Conservation (phyloP, 2,888 invertebrate species). For the Nephrotoma appendiculata region DNA sequence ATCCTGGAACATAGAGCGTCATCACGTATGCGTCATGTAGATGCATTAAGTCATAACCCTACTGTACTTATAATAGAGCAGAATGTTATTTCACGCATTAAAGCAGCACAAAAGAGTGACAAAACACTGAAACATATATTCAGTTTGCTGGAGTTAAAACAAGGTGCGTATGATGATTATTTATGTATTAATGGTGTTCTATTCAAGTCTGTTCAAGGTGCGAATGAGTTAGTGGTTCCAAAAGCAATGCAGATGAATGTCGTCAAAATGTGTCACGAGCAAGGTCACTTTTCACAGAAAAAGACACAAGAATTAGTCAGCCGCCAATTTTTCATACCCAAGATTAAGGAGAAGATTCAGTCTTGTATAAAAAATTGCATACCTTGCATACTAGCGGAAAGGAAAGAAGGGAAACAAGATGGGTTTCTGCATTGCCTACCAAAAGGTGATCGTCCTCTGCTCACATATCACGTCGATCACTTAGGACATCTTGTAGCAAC, state of each 20-base stretch:
- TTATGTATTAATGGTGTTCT: conserved; percentile 15
- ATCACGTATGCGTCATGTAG: conserved; percentile 19
- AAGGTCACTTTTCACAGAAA: conserved; percentile 21
- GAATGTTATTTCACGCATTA: no score
- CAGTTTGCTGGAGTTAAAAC: no score
- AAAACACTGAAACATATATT: no score
- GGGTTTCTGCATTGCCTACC: conserved; percentile 19
- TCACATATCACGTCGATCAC: conserved; percentile 11
- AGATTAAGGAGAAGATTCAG: not conserved
- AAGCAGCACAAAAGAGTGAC: no score
- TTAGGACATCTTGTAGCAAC: conserved; percentile 19
- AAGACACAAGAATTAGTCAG: conserved; percentile 17
- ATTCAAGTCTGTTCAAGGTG: conserved; percentile 13
- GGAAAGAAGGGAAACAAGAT: conserved; percentile 19
- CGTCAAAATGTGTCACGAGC: conserved; percentile 19
- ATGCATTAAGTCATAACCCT: conserved; percentile 21
- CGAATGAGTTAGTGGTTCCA: conserved; percentile 17
- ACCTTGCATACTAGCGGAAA: conserved; percentile 4
- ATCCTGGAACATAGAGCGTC: conserved; percentile 23
- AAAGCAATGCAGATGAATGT: conserved; percentile 20
- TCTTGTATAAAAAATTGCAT: not conserved
- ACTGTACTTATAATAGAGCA: conserved; percentile 12
- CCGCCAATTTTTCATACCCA: conserved; percentile 17
- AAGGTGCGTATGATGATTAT: no score
- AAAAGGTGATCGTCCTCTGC: conserved; percentile 20